Percentiles rank a stretch among this genome's conserved stretches.
Conservation (phyloP, 2,113 vertebrate species). For the Smithornis capensis region DNA sequence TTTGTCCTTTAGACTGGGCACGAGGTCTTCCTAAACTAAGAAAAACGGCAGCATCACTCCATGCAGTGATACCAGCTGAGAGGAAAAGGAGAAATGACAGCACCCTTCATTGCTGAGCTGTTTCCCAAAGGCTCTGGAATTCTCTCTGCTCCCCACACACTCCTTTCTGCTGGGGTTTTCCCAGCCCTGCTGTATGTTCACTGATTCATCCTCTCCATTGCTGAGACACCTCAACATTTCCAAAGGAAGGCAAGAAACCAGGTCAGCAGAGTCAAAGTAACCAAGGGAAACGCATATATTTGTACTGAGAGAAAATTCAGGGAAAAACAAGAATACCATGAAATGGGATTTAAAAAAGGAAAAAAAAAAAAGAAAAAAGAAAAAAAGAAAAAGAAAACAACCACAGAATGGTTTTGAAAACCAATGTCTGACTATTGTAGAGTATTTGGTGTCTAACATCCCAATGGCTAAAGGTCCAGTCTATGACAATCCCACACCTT, state of each 20-base stretch:
- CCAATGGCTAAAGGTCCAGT: background rate
- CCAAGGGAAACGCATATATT: background rate
- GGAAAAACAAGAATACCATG: background rate
- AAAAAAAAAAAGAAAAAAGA: background rate
- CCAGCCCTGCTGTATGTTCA: background rate
- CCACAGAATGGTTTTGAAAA: background rate
- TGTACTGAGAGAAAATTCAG: background rate
- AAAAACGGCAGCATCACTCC: background rate
- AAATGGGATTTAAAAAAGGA: background rate
- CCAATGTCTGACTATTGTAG: rapidly evolving
- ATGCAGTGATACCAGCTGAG: background rate
- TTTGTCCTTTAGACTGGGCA: background rate
- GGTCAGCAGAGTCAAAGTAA: slow-evolving; percentile 51
- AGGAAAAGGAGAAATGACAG: background rate
- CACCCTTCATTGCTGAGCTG: rapidly evolving
- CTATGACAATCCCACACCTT: rapidly evolving
- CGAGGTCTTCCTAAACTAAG: background rate
- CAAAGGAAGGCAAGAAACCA: slow-evolving; percentile 40
- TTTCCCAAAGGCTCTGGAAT: background rate
- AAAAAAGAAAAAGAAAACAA: background rate
- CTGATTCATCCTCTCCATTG: slow-evolving; percentile 44
- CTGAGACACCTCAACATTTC: background rate
- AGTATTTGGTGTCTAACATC: background rate
- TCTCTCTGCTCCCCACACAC: background rate
- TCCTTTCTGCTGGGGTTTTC: background rate